Base-by-base conservation (phyloP, 2,888 invertebrate genomes). In the Cybosia mesomella region DNA sequence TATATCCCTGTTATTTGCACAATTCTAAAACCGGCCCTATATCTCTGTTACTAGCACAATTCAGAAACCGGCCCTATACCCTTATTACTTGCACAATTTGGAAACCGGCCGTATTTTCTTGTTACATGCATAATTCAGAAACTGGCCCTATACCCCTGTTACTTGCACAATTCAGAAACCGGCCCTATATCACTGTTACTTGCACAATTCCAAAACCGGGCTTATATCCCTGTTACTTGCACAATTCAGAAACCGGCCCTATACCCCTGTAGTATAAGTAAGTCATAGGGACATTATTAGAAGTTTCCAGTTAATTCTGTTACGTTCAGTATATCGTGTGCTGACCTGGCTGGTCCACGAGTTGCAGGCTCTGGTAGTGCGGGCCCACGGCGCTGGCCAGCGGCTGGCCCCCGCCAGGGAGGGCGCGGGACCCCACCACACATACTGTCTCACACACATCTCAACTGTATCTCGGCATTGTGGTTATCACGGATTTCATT, bases 361-460 rank as follows among this genome's bases (percentile, higher is more conserved):
- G 95, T 89, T 96, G 96, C 94, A 96, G 93, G 92, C 96, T 96
- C 91, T 96, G 96, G 95, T 96, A 96, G 86, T 95, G 96, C 90
- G 95, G 92, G 87, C 95, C 95, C 71, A 74, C 74, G 85, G 95
- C 95, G 92, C 92, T 81, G 67, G 95, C 93, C 93, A 94, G 80
- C 81, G 80, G 74, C 73, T 70, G 83, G 3, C 64, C 75, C 74
- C 69, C 76, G 70, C 7, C 49, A 5, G 5, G n/a, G 8, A 49
- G 49, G 21, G 69, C 76, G 68, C 76, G 68, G 18, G 72, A 28
- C 75, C 61, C 79, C 74, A 74, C 66, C 70, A 73, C 61, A 66
- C 71, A 39, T 67, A 79, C 79, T 73, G 73, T 71, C 73, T 71
- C 70, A 68, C 66, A 62, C 63, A 64, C 34, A 34, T 9, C 54